Percentiles rank a stretch among this genome's conserved stretches.
These are phyloP conservation scores for Tachina grossa DNA, from an alignment of 2,888 invertebrate species.

Conservation along the genomic window DNA sequence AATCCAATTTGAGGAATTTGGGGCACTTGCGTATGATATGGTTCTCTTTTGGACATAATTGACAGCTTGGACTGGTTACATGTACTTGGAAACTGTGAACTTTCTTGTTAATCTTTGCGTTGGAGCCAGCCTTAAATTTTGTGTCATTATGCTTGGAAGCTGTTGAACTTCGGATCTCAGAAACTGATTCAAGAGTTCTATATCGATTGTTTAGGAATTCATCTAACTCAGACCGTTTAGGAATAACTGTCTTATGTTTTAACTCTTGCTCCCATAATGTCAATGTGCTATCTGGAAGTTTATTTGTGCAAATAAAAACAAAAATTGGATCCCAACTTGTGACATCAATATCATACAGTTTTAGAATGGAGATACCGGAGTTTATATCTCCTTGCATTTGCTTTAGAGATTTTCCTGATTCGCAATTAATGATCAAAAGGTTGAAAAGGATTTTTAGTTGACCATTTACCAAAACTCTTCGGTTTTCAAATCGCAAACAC, in stretches of 20 bases:
- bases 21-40: slow-evolving; percentile 34
- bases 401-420: neutral
- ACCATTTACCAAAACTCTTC: neutral
- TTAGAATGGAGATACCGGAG: neutral
- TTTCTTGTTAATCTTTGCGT: neutral
- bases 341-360: neutral
- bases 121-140: neutral
- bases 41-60: neutral
- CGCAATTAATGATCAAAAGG: neutral
- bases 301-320: neutral
- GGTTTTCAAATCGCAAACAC: neutral
- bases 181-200: slow-evolving; percentile 40
- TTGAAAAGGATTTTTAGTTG: neutral
- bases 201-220: slow-evolving; percentile 27
- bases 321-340: neutral
- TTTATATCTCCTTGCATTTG: slow-evolving; percentile 5
- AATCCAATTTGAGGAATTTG: slow-evolving; percentile 13
- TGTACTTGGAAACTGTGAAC: slow-evolving; percentile 25
- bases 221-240: slow-evolving; percentile 31
- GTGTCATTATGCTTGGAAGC: neutral
- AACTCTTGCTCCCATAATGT: slow-evolving; percentile 39
- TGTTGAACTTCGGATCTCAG: neutral
- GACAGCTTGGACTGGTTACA: neutral
- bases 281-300: slow-evolving; percentile 12
- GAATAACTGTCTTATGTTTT: slow-evolving; percentile 3